Conservation (phyloP, 2,797 vertebrate species). For the Esox masquinongy region DNA sequence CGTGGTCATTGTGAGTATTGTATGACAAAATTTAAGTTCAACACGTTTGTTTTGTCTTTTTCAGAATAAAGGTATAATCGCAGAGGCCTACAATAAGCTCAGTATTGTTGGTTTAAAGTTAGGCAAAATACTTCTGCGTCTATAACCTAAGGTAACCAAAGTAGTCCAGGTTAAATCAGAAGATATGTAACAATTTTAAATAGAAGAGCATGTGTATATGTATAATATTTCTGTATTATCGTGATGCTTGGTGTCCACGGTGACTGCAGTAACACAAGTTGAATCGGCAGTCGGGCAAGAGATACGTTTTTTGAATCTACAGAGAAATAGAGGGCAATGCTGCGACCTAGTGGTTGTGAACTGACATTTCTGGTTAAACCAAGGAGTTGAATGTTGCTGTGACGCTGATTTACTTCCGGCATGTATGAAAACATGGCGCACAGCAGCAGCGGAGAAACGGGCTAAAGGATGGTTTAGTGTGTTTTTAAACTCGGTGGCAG, state of each 20-base stretch:
- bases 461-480: not conserved
- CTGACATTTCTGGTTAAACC: not conserved
- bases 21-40: not conserved
- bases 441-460: not conserved
- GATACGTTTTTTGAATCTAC: not conserved
- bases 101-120: not conserved
- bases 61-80: not conserved
- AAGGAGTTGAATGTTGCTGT: not conserved
- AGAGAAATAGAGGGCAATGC: slow-evolving; percentile 3
- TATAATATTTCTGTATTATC: too few species aligned
- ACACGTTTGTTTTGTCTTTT: not conserved
- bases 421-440: slow-evolving; percentile 71
- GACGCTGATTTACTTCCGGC: slow-evolving; percentile 54
- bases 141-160: not conserved
- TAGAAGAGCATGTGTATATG: not conserved
- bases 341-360: slow-evolving; percentile 3
- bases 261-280: not conserved
- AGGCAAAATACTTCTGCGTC: not conserved
- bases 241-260: too few species aligned
- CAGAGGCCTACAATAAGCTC: not conserved
- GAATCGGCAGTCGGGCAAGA: not conserved
- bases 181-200: not conserved
- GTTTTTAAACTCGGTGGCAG: too few species aligned
- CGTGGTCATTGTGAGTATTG: not conserved
- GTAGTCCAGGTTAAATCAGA: not conserved